Percentiles rank a stretch among this genome's conserved stretches.
Evolutionary conservation across 2,113 vertebrate species (phyloP).

Genomic region (Oplegnathus fasciatus): DNA sequence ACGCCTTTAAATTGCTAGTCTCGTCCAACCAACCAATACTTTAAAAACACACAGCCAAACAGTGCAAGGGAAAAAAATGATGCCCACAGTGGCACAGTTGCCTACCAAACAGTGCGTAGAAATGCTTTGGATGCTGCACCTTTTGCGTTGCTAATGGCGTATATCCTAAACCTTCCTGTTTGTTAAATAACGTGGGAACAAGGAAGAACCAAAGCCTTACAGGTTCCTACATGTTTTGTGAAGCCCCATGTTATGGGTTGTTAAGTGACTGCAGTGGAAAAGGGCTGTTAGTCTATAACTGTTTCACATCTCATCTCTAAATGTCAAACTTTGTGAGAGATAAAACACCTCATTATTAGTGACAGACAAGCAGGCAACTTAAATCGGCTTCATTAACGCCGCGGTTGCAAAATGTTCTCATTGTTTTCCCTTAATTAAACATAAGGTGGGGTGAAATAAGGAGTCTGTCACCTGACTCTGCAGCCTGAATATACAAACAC

Average conservation of each 20-base stretch:
- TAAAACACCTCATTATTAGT: neutral
- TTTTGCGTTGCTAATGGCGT: too few species aligned
- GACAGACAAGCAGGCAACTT: neutral
- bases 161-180: too few species aligned
- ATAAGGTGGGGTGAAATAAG: neutral
- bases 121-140: too few species aligned
- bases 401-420: neutral
- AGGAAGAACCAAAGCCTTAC: neutral
- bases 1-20: too few species aligned
- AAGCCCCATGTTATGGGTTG: neutral
- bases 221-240: neutral
- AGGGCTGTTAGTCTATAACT: too few species aligned
- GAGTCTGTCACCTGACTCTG: neutral
- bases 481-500: neutral
- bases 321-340: neutral
- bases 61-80: too few species aligned
- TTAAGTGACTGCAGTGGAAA: constrained; percentile 5
- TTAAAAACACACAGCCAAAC: too few species aligned
- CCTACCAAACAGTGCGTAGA: too few species aligned
- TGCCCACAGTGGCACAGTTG: too few species aligned
- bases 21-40: too few species aligned
- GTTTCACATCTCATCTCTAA: neutral
- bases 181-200: neutral
- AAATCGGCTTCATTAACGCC: neutral
- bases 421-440: neutral